These are phyloP conservation scores for Trissolcus basalis DNA, from an alignment of 1,140 invertebrate genomes.

Conservation along the genomic window DNA sequence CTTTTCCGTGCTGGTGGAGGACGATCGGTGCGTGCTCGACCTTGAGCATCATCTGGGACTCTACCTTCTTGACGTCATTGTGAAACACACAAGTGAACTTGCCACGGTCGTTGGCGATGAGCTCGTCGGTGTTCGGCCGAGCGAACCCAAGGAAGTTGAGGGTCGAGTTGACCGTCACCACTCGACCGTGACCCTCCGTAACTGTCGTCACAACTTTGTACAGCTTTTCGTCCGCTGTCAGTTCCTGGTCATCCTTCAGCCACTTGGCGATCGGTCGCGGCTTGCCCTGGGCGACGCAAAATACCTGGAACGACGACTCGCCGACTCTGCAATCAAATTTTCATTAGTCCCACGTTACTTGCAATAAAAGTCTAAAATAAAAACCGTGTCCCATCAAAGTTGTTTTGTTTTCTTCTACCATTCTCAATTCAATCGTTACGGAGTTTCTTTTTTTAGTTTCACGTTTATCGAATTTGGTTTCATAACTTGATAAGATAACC, in stretches of 20 bases:
- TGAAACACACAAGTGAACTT: slow-evolving; percentile 91
- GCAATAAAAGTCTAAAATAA: background rate
- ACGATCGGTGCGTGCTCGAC: slow-evolving; percentile 93
- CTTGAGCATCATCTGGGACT: slow-evolving; percentile 91
- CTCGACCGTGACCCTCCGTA: slow-evolving; percentile 83
- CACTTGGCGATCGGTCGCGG: slow-evolving; percentile 89
- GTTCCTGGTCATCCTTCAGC: slow-evolving; percentile 89
- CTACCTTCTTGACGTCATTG: slow-evolving; percentile 90
- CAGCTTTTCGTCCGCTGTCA: slow-evolving; percentile 83
- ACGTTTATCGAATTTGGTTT: too few relatives aligned
- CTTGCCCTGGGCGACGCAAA: slow-evolving; percentile 90
- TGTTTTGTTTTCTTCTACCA: too few relatives aligned
- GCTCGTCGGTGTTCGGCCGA: slow-evolving; percentile 83
- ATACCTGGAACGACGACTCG: slow-evolving; percentile 86
- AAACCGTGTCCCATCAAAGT: too few relatives aligned
- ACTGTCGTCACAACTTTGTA: slow-evolving; percentile 88
- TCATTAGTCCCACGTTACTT: background rate
- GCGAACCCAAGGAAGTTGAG: slow-evolving; percentile 87
- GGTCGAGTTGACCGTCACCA: slow-evolving; percentile 89
- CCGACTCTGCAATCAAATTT: slow-evolving; percentile 78
- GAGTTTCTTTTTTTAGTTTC: too few relatives aligned
- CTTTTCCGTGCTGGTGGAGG: slow-evolving; percentile 89
- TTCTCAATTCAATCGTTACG: too few relatives aligned
- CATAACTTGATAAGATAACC: too few relatives aligned
- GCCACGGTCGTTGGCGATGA: slow-evolving; percentile 89